Base-by-base conservation (phyloP, 2,113 vertebrate genomes). In the Lepus europaeus region DNA sequence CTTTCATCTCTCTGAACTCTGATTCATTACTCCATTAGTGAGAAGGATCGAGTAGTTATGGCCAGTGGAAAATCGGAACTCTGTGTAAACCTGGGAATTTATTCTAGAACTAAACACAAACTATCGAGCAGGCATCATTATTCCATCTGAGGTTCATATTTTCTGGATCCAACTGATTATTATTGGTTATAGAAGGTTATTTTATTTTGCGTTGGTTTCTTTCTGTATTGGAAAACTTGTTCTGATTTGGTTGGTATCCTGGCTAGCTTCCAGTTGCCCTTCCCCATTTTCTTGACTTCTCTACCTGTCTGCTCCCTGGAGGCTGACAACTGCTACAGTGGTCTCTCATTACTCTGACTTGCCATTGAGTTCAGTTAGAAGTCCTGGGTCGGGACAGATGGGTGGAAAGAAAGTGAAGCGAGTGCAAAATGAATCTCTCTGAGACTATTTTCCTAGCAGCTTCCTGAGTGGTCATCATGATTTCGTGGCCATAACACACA, bases 171-270 rank as follows among this genome's bases (percentile, higher is more conserved):
- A 2, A 88, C 69, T 31, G 11, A 10, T 74, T 85, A 69, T 78
- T 27, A 29, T 53, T 85, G 66, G 53, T 20, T 81, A 13, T 86
- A 33, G 80, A 49, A 76, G 51, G 6, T 68, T 27, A 16, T 90
- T 69, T 91, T 49, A 22, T n/a, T 93, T 95, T 91, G 45, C n/a
- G 63, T 70, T 91, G 83, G 56, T 45, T 27, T 85, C 31, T 49
- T 64, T 72, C 72, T 74, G 17, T 29, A 49, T 89, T 76, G 88
- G 45, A 84, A 83, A 85, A 70, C 70, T 79, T 3, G 51, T 61
- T 49, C 49, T 63, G 59, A 68, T 49, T 74, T 85, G 61, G 29
- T 74, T 86, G 72, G 25, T 11, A 29, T 81, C 6, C 23, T 61
- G 17, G 8, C 29, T 56, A n/a, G 36, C 36, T 86, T 80, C 56